Conservation (phyloP, 2,113 vertebrate species). For the Colius striatus region DNA sequence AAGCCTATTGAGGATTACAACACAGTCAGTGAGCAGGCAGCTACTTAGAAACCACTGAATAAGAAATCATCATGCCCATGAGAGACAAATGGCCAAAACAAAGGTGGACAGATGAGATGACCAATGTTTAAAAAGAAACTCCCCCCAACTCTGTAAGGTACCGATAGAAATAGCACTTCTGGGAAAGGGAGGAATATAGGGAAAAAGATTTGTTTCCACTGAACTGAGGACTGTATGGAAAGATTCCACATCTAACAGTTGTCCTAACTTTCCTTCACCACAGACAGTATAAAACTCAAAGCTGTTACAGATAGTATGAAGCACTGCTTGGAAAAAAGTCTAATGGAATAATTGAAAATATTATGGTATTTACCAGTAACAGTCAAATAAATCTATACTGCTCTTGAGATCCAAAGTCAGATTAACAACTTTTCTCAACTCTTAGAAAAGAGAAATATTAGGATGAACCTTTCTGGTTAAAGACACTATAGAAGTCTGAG, state of each 20-base stretch:
- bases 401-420: neutral
- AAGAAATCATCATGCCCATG: neutral
- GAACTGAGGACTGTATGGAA: neutral
- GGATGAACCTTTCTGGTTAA: neutral
- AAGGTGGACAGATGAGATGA: neutral
- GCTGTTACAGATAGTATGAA: neutral
- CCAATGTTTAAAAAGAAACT: neutral
- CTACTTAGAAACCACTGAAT: neutral
- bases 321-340: neutral
- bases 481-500: neutral
- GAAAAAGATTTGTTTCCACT: neutral
- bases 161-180: neutral
- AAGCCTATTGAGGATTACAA: neutral
- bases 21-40: neutral
- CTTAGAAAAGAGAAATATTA: neutral
- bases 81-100: neutral
- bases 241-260: accelerated
- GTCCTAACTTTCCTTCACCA: neutral
- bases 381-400: neutral
- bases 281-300: neutral
- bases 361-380: neutral
- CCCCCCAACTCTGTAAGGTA: neutral
- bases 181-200: neutral
- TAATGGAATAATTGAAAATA: neutral
- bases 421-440: neutral